Conservation (phyloP, 2,888 invertebrate genomes). For the Amiota communis region DNA sequence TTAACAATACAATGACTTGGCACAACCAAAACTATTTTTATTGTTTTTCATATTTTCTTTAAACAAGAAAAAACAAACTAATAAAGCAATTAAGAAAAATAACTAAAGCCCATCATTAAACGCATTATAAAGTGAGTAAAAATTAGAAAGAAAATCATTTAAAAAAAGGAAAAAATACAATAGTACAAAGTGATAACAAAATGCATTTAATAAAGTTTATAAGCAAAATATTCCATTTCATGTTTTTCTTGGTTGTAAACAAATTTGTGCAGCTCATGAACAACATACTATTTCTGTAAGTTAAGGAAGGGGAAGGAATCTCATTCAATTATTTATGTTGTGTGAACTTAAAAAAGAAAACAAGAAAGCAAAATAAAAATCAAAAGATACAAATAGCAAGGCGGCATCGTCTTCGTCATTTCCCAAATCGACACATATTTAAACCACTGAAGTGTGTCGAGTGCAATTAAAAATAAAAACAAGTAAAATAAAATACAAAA, state of each 20-base stretch:
- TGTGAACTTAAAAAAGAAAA: too few species aligned
- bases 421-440: constrained; percentile 29
- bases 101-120: too few species aligned
- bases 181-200: not conserved
- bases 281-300: constrained; percentile 32
- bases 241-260: constrained; percentile 53
- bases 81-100: not conserved
- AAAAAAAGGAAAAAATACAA: not conserved
- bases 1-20: too few species aligned
- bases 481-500: constrained; percentile 15
- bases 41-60: not conserved
- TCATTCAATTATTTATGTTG: too few species aligned
- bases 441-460: constrained; percentile 61
- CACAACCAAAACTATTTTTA: too few species aligned
- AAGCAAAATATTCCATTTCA: not conserved
- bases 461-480: constrained; percentile 47
- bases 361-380: constrained; percentile 49
- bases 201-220: not conserved
- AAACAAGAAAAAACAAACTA: not conserved
- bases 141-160: too few species aligned
- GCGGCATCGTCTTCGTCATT: not conserved
- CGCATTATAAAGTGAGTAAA: too few species aligned
- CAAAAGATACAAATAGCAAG: constrained; percentile 38
- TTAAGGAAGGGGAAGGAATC: too few species aligned
- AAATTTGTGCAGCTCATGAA: constrained; percentile 53